phyloP scores from a whole-genome alignment of 1,140 invertebrate genomes.

The Diachasmimorpha longicaudata region DNA sequence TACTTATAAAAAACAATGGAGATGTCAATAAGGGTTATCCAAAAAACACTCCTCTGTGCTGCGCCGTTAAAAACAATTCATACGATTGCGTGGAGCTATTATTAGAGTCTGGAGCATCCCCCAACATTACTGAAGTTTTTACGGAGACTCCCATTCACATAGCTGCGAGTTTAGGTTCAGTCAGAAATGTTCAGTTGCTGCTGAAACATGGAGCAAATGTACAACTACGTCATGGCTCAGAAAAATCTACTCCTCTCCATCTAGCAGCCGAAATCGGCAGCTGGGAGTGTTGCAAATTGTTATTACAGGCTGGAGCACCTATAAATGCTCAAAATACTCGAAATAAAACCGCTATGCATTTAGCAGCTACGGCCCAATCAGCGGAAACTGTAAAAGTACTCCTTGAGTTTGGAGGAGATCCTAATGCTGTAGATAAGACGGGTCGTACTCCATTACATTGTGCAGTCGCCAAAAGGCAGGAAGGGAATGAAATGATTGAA shows the following conservation, averaged over 20 bases:
- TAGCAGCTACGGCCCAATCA: conserved; percentile 79
- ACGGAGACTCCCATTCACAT: conserved; percentile 85
- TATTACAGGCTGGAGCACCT: conserved; percentile 75
- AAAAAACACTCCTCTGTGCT: conserved; percentile 71
- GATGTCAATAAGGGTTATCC: conserved; percentile 77
- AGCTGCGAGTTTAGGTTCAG: conserved; percentile 75
- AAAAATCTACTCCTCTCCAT: conserved; percentile 77
- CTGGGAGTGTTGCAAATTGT: conserved; percentile 71
- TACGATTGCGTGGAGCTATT: conserved; percentile 73
- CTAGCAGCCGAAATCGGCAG: conserved; percentile 83
- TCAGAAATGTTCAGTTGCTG: conserved; percentile 71
- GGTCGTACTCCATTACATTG: conserved; percentile 80
- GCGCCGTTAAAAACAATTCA: conserved; percentile 74
- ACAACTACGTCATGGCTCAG: conserved; percentile 71
- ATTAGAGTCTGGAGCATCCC: conserved; percentile 73
- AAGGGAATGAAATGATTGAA: conserved; percentile 74
- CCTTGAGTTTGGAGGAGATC: conserved; percentile 68
- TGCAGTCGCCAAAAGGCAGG: conserved; percentile 76
- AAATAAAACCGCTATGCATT: conserved; percentile 78
- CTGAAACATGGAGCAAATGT: conserved; percentile 78
- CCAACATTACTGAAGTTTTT: conserved; percentile 81
- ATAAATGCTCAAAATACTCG: conserved; percentile 72
- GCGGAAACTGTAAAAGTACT: conserved; percentile 74
- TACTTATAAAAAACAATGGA: conserved; percentile 70
- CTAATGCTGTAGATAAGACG: conserved; percentile 70